A percentile compares a stretch with the other conserved stretches of the same genome.
phyloP scores from a whole-genome alignment of 1,140 invertebrate species.

The Trypoxylus dichotomus region DNA sequence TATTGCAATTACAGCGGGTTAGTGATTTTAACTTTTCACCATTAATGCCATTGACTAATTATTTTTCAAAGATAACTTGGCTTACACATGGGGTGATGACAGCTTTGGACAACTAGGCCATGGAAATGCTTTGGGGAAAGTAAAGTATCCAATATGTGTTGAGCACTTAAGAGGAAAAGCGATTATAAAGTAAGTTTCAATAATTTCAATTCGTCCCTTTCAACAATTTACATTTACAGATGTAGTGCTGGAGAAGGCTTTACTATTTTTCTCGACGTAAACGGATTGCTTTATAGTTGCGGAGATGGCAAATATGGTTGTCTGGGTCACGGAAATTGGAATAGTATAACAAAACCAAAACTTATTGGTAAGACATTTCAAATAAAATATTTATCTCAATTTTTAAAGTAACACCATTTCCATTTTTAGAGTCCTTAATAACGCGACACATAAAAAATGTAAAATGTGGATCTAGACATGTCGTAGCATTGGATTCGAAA shows the following conservation, averaged over 20 bases:
- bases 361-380: constrained; percentile 58
- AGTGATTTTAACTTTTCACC: constrained; percentile 1
- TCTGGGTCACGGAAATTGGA: constrained; percentile 70
- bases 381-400: neutral
- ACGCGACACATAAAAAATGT: constrained; percentile 67
- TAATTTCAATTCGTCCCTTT: neutral
- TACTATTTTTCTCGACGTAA: constrained; percentile 69
- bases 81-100: constrained; percentile 75
- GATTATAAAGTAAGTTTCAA: constrained; percentile 57
- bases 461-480: constrained; percentile 68
- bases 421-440: constrained; percentile 50
- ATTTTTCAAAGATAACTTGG: constrained; percentile 57
- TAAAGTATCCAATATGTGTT: constrained; percentile 60
- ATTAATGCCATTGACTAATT: constrained; percentile 30
- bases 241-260: constrained; percentile 62
- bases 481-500: constrained; percentile 63
- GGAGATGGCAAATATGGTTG: constrained; percentile 67
- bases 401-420: constrained; percentile 30
- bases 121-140: constrained; percentile 59
- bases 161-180: constrained; percentile 64
- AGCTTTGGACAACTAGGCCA: constrained; percentile 70
- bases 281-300: constrained; percentile 72
- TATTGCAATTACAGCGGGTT: constrained; percentile 66
- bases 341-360: constrained; percentile 62
- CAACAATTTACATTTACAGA: constrained; percentile 43